Evolutionary conservation across 35 echinoderm and acorn worm species (phyloP).

Genomic region (Strongylocentrotus purpuratus): DNA sequence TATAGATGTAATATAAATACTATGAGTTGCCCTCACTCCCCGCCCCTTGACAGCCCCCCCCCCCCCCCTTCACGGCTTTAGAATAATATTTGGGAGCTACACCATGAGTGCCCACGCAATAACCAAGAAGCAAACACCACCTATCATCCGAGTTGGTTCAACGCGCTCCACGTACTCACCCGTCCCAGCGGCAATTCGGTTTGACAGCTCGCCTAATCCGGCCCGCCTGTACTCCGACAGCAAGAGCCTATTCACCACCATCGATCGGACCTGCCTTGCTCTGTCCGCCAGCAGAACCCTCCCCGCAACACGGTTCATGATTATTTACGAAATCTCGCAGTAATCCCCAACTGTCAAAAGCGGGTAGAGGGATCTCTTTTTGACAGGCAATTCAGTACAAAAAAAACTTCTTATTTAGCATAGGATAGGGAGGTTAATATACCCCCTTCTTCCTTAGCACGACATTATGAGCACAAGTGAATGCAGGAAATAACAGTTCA

Average conservation of each 20-base stretch:
- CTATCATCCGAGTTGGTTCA: conserved; percentile 5
- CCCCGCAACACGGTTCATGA: conserved; percentile 22
- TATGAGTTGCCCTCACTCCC: too few species aligned
- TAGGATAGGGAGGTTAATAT: neutral
- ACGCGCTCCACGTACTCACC: neutral
- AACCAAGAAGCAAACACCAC: neutral
- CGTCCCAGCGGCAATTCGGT: conserved; percentile 28
- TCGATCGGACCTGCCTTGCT: neutral
- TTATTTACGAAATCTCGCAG: conserved; percentile 36
- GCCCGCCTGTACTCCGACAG: conserved; percentile 28
- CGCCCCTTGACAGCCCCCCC: too few species aligned
- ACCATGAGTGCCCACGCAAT: neutral
- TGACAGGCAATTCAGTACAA: conserved; percentile 11
- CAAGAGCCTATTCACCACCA: neutral
- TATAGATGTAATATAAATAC: too few species aligned
- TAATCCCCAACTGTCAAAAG: conserved; percentile 22
- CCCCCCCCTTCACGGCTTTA: too few species aligned
- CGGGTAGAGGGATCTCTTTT: neutral
- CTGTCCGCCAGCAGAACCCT: conserved; percentile 30
- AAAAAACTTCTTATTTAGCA: neutral
- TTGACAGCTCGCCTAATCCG: conserved; percentile 41
- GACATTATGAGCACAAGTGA: neutral
- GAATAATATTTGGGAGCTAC: neutral
- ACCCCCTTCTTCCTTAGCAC: neutral
- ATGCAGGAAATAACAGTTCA: neutral